Base-by-base conservation (phyloP, 35 echinoderm and acorn worm species). In the Ptychodera flava region DNA sequence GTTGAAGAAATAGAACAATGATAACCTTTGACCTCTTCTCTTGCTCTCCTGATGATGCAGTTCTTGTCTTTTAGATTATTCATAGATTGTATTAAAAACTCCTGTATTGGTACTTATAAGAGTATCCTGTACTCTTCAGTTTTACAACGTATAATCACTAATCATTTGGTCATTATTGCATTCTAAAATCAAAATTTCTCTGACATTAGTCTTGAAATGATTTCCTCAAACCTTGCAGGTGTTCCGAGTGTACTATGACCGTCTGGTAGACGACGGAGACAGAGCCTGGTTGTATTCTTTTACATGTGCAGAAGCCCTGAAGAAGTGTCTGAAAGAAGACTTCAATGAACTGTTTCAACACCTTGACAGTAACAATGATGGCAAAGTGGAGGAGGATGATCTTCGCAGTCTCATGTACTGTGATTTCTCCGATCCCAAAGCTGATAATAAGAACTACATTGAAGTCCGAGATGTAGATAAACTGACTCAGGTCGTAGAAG, bases 361-460 rank as follows among this genome's bases (percentile, higher is more conserved):
- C 52, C 86, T 97, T 10, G 92, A 97, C 79, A 80, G 79, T 32
- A 88, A 97, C 88, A 35, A 64, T 1, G 93, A 91, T 36, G 92
- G 95, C 16, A 94, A 90, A n/a, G 92, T 97, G 0, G 90, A 88
- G 33, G 95, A 97, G 81, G 95, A 97, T 81, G 95, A 97, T 87
- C 88, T 97, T 0, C 92, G 95, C 16, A 97, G 95, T 81, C 79
- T 97, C 15, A 81, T 97, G 53, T 97, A 94, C 92, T 97, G 95
- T 28, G 95, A 97, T 84, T 97, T 97, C 88, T 88, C 93, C 29
- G 95, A 97, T 78, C 92, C 95, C 0, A 97, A 97, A 88, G 92
- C 93, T 34, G 95, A 97, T 81, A 97, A 97, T 82, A 97, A 97
- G 90, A 97, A 89, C 78, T 97, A 97, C 79, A 83, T 97, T 16